phyloP scores from a whole-genome alignment of 2,797 vertebrate species.

The Yasuhikotakia modesta region DNA sequence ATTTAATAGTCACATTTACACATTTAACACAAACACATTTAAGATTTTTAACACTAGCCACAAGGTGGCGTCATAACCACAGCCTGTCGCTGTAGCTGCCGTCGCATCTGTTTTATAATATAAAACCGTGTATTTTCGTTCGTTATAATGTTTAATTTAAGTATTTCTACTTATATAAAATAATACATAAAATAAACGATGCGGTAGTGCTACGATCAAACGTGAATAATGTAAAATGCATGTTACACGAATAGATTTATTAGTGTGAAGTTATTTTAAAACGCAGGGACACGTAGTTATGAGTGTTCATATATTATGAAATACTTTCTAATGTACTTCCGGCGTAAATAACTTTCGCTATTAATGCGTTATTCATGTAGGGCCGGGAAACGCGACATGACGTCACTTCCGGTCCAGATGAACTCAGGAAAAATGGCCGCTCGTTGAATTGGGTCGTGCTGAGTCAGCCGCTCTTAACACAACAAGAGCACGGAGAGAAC shows the following conservation, averaged over 20 bases:
- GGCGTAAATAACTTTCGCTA: background rate
- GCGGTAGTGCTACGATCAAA: background rate
- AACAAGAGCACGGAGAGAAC: slow-evolving; percentile 13
- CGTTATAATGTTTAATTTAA: background rate
- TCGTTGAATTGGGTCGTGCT: slow-evolving; percentile 64
- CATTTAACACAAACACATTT: too few relatives aligned
- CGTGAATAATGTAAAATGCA: background rate
- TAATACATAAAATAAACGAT: background rate
- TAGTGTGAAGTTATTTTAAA: background rate
- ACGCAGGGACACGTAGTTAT: background rate
- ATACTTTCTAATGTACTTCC: background rate
- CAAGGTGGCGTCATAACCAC: slow-evolving; percentile 5
- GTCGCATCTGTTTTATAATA: too few relatives aligned
- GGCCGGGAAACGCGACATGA: background rate
- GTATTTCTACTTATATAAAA: background rate
- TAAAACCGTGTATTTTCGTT: too few relatives aligned
- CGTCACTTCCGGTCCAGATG: slow-evolving; percentile 32
- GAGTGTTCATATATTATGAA: background rate
- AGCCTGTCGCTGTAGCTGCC: background rate
- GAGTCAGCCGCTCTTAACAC: slow-evolving; percentile 64
- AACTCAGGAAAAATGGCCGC: slow-evolving; percentile 72
- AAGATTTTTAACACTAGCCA: background rate
- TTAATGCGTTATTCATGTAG: background rate
- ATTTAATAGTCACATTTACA: too few relatives aligned
- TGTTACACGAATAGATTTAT: background rate